Evolutionary conservation across 2,888 invertebrate species (phyloP), one percentile per base, ranked within the genome.

Genomic region (Cosmia pyralina): DNA sequence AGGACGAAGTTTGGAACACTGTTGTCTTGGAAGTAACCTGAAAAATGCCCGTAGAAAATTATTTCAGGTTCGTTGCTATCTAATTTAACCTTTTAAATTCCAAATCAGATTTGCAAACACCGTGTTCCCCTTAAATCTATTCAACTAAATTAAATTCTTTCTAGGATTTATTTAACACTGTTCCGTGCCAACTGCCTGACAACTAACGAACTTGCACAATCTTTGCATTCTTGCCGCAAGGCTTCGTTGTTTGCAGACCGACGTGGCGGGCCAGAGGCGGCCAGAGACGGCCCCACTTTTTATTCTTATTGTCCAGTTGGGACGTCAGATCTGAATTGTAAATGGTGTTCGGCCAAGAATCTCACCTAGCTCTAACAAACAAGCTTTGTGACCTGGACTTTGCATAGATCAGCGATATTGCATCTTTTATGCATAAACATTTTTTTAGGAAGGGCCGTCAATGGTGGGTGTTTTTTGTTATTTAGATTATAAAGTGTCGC

Each of bases 311-410:
- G 77, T 80, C 78, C 83, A 72, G 79, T 77, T 70, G 66, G 64
- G 55, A 82, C 80, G 77, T 79, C 79, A 70, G 66, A 88, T 88
- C 75, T 88, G 87, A 85, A 88, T 88, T 88, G 87, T 88, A 87
- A 88, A 88, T 88, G 64, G 41, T 75, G 75, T 66, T 70, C 68
- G 73, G 69, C 73, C 58, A 76, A 72, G 78, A 69, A 75, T 71
- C 69, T 67, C 83, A 79, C 75, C 85, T 75, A 55, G 78, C 64
- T 65, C 72, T 69, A 53, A 87, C 88, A 88, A 89, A 88, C 82
- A 87, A 85, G 84, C 88, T 86, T 87, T 86, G 88, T 85, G 83
- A 80, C 77, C 70, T 77, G 66, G 69, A 44, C 65, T 80, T 81
- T 84, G 83, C 85, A 74, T 81, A 78, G 59, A 82, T 82, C 73